Evolutionary conservation across 1,140 invertebrate species (phyloP), one percentile per base, ranked within the genome.

Genomic region (Leptinotarsa defecta): DNA sequence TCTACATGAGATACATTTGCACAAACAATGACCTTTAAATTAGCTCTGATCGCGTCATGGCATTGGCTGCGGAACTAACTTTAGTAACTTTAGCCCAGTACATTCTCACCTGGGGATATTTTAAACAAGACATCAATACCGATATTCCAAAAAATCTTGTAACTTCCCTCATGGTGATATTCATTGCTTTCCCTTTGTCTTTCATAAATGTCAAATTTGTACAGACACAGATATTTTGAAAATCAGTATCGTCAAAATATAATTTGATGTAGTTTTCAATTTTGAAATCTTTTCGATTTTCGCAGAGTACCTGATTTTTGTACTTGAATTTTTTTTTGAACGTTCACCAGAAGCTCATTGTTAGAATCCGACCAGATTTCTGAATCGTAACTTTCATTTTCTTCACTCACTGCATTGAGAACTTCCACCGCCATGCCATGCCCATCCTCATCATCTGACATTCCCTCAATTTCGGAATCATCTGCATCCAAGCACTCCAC

Each of bases 81-180:
- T 19, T 67, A 22, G 72, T 73, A 5, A 13, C 71, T 34, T 57
- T 63, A 6, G 74, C 74, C 74, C 74, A 71, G 11, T 48, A 34
- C 72, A 77, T 77, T 79, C 65, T 65, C 19, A 78, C 75, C 52
- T 76, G 61, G 48, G 71, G 76, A 64, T 72, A 78, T 76, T 80
- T 74, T 48, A 79, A 67, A 52, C 74, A 78, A 17, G 76, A 79
- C 74, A 80, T 78, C 3, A 78, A 69, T 63, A 72, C 48, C 15
- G 68, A 71, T 27, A 77, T 74, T 17, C 61, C 74, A 64, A 79
- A 48, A 76, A 78, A 78, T 11, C 76, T 74, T 68, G 62, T 76
- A 65, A 76, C 49, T 73, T 78, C 74, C 43, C 52, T 34, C 69
- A 74, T 27, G 63, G 74, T 75, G 52, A 76, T 69, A 69, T 76